Evolutionary conservation across 1,140 invertebrate species (phyloP), one percentile per base, ranked within the genome.

Genomic region (Bombus waltoni): DNA sequence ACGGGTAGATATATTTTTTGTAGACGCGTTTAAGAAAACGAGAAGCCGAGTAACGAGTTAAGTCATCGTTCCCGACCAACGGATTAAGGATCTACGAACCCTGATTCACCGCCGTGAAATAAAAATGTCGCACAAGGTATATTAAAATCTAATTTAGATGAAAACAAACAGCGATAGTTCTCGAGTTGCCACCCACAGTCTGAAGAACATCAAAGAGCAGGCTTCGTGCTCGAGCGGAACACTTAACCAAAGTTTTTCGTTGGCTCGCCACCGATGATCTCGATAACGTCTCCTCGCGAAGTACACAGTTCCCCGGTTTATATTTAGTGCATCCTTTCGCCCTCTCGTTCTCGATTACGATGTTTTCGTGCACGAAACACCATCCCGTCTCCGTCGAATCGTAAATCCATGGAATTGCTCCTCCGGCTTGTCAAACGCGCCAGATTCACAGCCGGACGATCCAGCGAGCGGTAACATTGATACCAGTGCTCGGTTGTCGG

Each of bases 261-360:
- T 79, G 15, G 25, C 42, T 44, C 40, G 71, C 44, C 65, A 65
- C 79, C 79, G 81, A 88, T 88, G 66, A 66, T 71, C 80, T 40
- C 72, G 76, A 89, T 87, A 89, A 89, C 62, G 73, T 87, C 66
- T 65, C 35, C 38, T n/a, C 74, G 78, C 62, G 32, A 70, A 65
- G 65, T 57, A 72, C 68, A 71, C 57, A 42, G 47, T 53, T 65
- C 28, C 66, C 32, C 25, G 25, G 40, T 83, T 89, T 89, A 89
- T 89, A 89, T 89, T 89, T 89, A 86, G 80, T 65, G 68, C 62
- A 78, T 88, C 53, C 42, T 68, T 62, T 68, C 79, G 42, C 47
- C 83, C 68, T 66, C 76, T 62, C 53, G 40, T 72, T 83, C 68
- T 79, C 75, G 42, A 89, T 78, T 68, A 62, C 70, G 83, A 86